Conservation (phyloP, 2,888 invertebrate species). For the Coelopa pilipes region DNA sequence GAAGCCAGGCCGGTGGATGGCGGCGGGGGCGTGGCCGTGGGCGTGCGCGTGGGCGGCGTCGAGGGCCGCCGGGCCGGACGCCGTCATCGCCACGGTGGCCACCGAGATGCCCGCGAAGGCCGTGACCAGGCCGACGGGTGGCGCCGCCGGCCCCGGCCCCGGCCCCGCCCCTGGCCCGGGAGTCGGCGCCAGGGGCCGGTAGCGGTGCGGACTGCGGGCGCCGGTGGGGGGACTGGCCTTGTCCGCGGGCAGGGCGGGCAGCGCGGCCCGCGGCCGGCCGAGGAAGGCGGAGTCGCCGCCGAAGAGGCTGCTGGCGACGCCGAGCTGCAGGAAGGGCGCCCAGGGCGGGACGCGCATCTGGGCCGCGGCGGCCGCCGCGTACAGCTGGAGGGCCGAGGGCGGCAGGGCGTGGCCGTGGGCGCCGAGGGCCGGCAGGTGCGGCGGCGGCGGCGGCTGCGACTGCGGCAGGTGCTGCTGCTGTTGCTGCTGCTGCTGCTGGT, state of each 20-base stretch:
- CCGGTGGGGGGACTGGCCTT: constrained; percentile 60
- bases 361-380: constrained; percentile 64
- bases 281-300: constrained; percentile 55
- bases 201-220: constrained; percentile 46
- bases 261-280: constrained; percentile 60
- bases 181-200: no score
- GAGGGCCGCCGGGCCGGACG: no score
- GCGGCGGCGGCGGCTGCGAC: constrained; percentile 33
- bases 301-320: constrained; percentile 64
- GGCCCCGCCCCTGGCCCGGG: no score
- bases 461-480: constrained; percentile 35
- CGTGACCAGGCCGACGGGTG: no score
- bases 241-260: constrained; percentile 52
- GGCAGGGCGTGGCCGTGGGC: constrained; percentile 61
- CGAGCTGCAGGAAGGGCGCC: constrained; percentile 63
- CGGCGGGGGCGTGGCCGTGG: background rate
- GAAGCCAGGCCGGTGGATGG: background rate
- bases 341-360: constrained; percentile 64
- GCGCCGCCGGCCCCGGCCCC: no score
- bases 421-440: constrained; percentile 43
- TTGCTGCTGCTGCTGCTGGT: no score
- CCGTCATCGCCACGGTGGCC: no score
- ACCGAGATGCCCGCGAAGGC: no score
- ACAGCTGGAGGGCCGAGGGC: constrained; percentile 63
- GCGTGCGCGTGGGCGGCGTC: background rate